Conservation (phyloP, 2,888 invertebrate genomes). For the Eilema depressum region DNA sequence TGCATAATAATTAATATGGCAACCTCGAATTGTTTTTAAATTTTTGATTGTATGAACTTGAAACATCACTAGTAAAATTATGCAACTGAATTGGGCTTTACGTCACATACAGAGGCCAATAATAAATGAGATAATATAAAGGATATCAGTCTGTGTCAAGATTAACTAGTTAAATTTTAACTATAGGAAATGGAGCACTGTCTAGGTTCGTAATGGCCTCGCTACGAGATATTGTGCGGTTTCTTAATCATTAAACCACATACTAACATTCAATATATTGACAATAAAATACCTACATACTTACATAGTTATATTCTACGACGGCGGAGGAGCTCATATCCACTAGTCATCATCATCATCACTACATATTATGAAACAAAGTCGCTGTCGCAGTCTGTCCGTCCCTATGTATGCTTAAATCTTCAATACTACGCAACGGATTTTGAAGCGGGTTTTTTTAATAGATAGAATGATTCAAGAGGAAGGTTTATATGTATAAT, state of each 20-base stretch:
- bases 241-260: neutral
- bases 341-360: too few relatives aligned
- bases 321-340: too few relatives aligned
- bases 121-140: slow-evolving; percentile 25
- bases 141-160: slow-evolving; percentile 45
- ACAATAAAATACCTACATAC: neutral
- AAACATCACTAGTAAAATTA: slow-evolving; percentile 5
- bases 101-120: slow-evolving; percentile 24
- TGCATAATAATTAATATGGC: slow-evolving; percentile 2
- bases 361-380: too few relatives aligned
- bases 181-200: slow-evolving; percentile 23
- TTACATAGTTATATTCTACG: too few relatives aligned
- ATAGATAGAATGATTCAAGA: too few relatives aligned
- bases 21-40: slow-evolving; percentile 14
- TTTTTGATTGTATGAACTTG: slow-evolving; percentile 14
- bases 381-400: too few relatives aligned
- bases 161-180: slow-evolving; percentile 41
- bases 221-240: neutral
- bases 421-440: too few relatives aligned
- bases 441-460: too few relatives aligned
- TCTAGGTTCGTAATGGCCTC: slow-evolving; percentile 17
- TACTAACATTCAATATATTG: too few relatives aligned
- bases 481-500: too few relatives aligned
- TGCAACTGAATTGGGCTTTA: slow-evolving; percentile 13
- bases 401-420: too few relatives aligned